Evolutionary conservation across 2,113 vertebrate species (phyloP).

Genomic region (Sorex fumeus): DNA sequence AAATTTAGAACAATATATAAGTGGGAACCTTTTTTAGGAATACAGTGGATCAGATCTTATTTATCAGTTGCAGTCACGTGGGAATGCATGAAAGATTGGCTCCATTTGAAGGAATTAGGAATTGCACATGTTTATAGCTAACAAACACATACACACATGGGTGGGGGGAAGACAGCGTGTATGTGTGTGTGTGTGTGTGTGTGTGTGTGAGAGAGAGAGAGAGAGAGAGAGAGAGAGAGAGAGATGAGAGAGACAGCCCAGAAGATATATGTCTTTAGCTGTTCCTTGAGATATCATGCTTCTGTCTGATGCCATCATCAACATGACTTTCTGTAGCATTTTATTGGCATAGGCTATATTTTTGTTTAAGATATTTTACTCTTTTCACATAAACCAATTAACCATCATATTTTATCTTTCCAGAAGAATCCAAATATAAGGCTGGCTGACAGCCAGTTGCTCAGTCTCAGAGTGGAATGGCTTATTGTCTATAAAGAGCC

Average conservation of each 20-base stretch:
- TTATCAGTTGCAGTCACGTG: not conserved
- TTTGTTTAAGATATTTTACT: constrained; percentile 76
- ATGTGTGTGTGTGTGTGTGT: no score
- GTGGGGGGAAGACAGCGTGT: no score
- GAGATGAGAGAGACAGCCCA: not conserved
- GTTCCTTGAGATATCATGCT: constrained; percentile 34
- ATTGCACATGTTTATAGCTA: not conserved
- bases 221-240: not conserved
- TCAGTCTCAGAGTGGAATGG: constrained; percentile 82
- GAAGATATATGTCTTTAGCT: constrained; percentile 26
- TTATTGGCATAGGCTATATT: constrained; percentile 70
- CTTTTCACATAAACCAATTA: constrained; percentile 77
- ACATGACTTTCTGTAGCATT: constrained; percentile 16
- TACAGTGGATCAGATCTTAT: not conserved
- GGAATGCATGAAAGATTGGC: not conserved
- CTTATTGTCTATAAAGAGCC: constrained; percentile 83
- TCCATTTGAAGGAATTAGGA: constrained; percentile 52
- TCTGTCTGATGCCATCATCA: not conserved
- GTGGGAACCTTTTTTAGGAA: constrained; percentile 36
- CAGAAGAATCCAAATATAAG: constrained; percentile 72
- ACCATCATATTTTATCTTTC: constrained; percentile 77
- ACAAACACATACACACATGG: no score
- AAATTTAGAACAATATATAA: not conserved
- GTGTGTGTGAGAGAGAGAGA: not conserved
- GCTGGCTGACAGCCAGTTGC: constrained; percentile 82